Conservation (phyloP, 2,113 vertebrate genomes). For the Irena cyanogastra region DNA sequence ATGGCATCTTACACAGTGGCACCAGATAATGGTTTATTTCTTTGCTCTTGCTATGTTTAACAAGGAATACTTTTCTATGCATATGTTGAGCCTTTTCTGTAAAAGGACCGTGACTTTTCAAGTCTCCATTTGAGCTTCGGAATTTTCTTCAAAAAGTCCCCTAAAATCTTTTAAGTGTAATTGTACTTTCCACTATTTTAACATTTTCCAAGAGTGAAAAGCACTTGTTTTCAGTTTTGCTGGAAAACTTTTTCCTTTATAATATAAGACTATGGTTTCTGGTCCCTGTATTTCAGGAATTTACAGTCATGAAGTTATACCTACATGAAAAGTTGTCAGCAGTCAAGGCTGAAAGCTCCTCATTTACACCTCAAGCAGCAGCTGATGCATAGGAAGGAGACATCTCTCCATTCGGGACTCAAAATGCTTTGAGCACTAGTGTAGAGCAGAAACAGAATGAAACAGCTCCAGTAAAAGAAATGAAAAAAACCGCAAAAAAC, state of each 20-base stretch:
- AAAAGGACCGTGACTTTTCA: neutral
- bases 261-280: neutral
- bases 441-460: neutral
- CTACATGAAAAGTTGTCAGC: neutral
- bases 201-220: neutral
- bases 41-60: neutral
- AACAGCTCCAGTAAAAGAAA: neutral
- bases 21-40: neutral
- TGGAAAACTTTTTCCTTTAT: neutral
- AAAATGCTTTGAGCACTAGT: neutral
- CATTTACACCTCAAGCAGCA: neutral
- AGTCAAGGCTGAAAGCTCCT: neutral
- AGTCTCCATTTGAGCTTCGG: neutral
- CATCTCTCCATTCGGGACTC: neutral
- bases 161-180: neutral
- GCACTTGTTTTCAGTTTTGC: neutral
- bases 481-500: fast-evolving
- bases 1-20: neutral
- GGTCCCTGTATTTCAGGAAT: neutral
- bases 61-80: neutral
- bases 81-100: neutral
- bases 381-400: neutral
- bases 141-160: neutral
- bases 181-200: neutral
- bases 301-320: neutral